Evolutionary conservation across 2,113 vertebrate species (phyloP).

Genomic region (Condylura cristata): DNA sequence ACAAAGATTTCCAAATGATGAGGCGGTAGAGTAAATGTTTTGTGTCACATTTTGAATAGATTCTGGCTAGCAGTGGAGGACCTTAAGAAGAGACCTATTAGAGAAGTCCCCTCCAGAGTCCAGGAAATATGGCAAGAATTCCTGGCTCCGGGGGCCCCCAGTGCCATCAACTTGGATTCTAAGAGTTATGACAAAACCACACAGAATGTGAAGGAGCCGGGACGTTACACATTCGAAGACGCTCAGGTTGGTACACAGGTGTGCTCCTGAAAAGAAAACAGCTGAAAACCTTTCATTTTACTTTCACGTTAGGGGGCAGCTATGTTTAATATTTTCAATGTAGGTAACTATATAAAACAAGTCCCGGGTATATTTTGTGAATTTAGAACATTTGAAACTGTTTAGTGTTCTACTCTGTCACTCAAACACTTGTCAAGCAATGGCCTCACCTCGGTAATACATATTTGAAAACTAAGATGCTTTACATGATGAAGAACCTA

Average conservation of each 20-base stretch:
- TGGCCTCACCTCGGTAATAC: too few relatives aligned
- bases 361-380: neutral
- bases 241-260: constrained; percentile 90
- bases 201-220: constrained; percentile 97
- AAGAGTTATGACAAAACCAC: constrained; percentile 99
- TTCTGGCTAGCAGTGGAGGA: constrained; percentile 99
- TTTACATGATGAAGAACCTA: neutral
- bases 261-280: neutral
- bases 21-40: neutral
- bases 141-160: constrained; percentile 95
- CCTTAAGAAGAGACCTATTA: constrained; percentile 95
- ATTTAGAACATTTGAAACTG: constrained; percentile 3
- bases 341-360: neutral
- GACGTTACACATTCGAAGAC: constrained; percentile 96
- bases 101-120: constrained; percentile 94
- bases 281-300: neutral
- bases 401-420: neutral
- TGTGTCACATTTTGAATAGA: constrained; percentile 80
- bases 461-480: neutral
- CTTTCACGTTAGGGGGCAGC: neutral
- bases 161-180: constrained; percentile 97
- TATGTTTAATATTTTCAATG: neutral
- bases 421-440: neutral
- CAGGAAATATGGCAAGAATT: constrained; percentile 99
- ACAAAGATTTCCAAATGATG: neutral